These are phyloP conservation scores for Dicaeum eximium DNA, from an alignment of 2,113 vertebrate species.

Conservation along the genomic window DNA sequence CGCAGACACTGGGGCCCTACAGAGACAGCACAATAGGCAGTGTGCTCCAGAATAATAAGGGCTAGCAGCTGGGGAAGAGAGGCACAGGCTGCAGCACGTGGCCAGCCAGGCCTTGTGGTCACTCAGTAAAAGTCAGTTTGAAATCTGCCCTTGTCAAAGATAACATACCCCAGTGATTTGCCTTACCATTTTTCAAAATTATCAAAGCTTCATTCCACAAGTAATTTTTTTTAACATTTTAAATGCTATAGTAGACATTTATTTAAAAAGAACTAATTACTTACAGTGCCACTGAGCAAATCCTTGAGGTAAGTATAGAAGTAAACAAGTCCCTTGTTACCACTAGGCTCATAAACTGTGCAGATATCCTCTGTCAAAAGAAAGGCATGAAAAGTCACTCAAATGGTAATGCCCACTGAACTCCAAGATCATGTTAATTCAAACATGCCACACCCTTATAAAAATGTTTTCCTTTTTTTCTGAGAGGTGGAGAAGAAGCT, in stretches of 20 bases:
- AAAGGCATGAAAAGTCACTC: not conserved
- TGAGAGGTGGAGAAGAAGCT: not conserved
- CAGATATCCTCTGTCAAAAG: conserved; percentile 75
- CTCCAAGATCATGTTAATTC: not conserved
- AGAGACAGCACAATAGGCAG: not conserved
- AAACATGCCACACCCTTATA: not conserved
- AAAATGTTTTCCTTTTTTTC: not conserved
- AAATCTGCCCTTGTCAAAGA: not conserved
- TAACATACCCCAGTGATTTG: not conserved
- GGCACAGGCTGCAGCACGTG: not conserved
- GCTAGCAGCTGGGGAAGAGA: not conserved
- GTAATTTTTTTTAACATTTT: not conserved
- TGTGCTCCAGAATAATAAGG: not conserved
- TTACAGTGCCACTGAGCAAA: conserved; percentile 87
- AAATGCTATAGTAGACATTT: not conserved
- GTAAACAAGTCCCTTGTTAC: conserved; percentile 76
- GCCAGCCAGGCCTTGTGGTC: not conserved
- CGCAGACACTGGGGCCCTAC: not conserved
- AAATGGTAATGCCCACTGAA: not conserved
- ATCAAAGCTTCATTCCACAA: not conserved
- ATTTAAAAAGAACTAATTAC: conserved; percentile 33
- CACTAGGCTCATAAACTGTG: conserved; percentile 71
- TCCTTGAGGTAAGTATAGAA: conserved; percentile 87
- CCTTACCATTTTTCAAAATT: not conserved
- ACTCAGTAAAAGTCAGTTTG: not conserved